phyloP scores from a whole-genome alignment of 2,797 vertebrate genomes.

The Potorous gilbertii region DNA sequence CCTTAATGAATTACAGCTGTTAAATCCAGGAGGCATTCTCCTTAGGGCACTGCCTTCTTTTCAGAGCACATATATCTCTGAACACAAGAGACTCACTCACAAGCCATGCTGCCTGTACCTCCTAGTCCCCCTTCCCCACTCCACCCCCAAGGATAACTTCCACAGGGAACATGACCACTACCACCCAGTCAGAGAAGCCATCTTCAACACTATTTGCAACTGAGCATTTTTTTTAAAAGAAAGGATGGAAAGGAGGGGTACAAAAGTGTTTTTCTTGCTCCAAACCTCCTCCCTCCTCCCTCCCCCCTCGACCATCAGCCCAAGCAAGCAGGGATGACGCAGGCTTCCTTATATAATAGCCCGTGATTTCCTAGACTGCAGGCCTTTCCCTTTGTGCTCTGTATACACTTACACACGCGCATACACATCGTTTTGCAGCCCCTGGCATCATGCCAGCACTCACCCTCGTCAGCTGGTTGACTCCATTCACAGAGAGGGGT shows the following conservation, averaged over 20 bases:
- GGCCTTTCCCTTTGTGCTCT: constrained; percentile 82
- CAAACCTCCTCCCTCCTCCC: constrained; percentile 11
- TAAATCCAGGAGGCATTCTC: constrained; percentile 41
- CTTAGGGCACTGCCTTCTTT: constrained; percentile 17
- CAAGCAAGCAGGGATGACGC: constrained; percentile 77
- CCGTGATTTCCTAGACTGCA: constrained; percentile 82
- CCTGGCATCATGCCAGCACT: constrained; percentile 86
- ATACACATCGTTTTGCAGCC: constrained; percentile 80
- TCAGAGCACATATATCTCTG: constrained; percentile 12
- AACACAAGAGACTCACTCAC: neutral
- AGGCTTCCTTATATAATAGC: constrained; percentile 81
- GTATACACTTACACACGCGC: constrained; percentile 74
- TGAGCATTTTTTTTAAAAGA: constrained; percentile 37
- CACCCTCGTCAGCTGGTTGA: constrained; percentile 84
- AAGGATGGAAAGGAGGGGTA: neutral
- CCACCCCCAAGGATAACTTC: neutral
- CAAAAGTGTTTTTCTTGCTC: constrained; percentile 39
- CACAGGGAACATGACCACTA: constrained; percentile 22
- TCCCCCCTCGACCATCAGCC: constrained; percentile 57
- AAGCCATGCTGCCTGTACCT: constrained; percentile 24
- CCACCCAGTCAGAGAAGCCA: constrained; percentile 36
- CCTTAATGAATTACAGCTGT: constrained; percentile 55
- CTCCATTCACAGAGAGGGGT: constrained; percentile 84
- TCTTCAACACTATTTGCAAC: constrained; percentile 44
- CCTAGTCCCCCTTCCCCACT: constrained; percentile 1